Percentiles rank a stretch among this genome's conserved stretches.
phyloP scores from a whole-genome alignment of 2,113 vertebrate species.

The Perca flavescens region DNA sequence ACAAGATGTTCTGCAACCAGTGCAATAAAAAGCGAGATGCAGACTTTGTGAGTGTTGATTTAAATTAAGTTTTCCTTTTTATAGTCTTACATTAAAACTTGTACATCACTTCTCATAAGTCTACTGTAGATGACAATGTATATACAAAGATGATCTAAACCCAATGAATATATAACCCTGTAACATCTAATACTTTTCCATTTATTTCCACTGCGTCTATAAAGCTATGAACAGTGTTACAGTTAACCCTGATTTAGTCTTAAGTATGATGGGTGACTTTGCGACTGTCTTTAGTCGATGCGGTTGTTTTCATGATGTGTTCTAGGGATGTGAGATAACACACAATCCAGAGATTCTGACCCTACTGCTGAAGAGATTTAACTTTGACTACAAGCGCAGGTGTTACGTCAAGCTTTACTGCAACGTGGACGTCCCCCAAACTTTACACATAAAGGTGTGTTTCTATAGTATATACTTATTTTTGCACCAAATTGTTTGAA shows the following conservation, averaged over 20 bases:
- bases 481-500: fast-evolving
- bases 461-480: neutral
- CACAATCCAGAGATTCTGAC: conserved; percentile 67
- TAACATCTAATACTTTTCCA: neutral
- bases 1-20: conserved; percentile 71
- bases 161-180: neutral
- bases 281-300: fast-evolving
- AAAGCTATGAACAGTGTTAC: no score
- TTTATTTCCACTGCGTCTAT: no score
- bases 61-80: neutral
- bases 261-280: fast-evolving
- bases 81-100: neutral
- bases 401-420: conserved; percentile 68
- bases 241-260: neutral
- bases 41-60: conserved; percentile 61
- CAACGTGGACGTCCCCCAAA: conserved; percentile 51
- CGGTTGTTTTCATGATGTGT: neutral
- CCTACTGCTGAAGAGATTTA: conserved; percentile 80
- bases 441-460: conserved; percentile 35
- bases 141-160: neutral
- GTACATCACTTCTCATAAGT: neutral
- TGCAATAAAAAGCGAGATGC: conserved; percentile 71
- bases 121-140: neutral
- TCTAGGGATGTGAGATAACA: conserved; percentile 58
- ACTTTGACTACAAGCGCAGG: conserved; percentile 54